Percentiles rank a stretch among this genome's conserved stretches.
These are phyloP conservation scores for Cacoxenus indagator DNA, from an alignment of 2,888 invertebrate species.

Conservation along the genomic window DNA sequence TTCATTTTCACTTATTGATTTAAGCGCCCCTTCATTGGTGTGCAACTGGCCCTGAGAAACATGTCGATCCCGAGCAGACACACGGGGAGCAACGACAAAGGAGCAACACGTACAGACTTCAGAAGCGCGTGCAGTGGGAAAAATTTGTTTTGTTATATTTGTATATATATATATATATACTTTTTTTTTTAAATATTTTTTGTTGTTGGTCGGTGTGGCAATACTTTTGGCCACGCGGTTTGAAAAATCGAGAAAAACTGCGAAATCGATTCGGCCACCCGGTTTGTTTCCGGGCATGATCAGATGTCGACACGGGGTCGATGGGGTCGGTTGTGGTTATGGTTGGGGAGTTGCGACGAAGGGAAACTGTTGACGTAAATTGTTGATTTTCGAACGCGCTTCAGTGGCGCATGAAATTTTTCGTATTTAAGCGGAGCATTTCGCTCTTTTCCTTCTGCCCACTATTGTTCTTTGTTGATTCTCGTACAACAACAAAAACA, in stretches of 20 bases:
- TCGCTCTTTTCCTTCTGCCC: background rate
- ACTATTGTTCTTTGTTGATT: background rate
- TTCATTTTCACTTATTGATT: no score
- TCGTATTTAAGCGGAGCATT: background rate
- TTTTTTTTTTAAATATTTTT: background rate
- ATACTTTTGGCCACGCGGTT: slow-evolving; percentile 26
- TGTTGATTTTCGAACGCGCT: slow-evolving; percentile 52
- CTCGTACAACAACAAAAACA: no score
- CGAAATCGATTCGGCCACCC: background rate
- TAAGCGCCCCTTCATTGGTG: no score
- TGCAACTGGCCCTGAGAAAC: no score
- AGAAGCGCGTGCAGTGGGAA: no score
- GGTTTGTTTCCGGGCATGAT: slow-evolving; percentile 2
- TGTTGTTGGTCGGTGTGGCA: slow-evolving; percentile 37
- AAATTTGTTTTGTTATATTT: no score
- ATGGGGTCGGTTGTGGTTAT: background rate
- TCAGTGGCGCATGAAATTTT: slow-evolving; percentile 61
- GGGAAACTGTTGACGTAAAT: slow-evolving; percentile 49
- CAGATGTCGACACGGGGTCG: slow-evolving; percentile 20
- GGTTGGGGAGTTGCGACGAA: background rate
- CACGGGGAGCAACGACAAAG: no score
- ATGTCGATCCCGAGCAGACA: no score
- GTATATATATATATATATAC: no score
- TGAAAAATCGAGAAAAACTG: background rate
- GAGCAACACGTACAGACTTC: no score